Evolutionary conservation across 2,888 invertebrate species (phyloP), one percentile per base, ranked within the genome.

Genomic region (Agrilus cyanescens): DNA sequence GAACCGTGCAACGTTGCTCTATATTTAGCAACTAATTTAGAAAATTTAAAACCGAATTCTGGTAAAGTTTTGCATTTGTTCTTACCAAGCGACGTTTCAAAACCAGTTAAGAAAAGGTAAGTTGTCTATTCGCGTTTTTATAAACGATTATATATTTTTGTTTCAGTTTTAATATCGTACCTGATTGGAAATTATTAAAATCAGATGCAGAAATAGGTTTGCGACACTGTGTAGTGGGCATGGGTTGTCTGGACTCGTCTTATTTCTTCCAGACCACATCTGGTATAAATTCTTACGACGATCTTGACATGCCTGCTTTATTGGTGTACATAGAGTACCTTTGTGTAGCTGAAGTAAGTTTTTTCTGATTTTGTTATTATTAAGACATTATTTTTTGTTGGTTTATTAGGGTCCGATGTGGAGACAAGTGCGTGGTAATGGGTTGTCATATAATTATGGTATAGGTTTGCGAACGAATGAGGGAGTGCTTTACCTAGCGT

Each of bases 351-450:
- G 90, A 91, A 73, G 86, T 82, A 60, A 56, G 55, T 46, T 31
- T 20, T 25, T 25, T 3, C 25, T 25, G 7, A 4, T 20, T 20
- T 5, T 20, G 10, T 25, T 10, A n/a, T 25, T 20, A 20, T 7
- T 20, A 20, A 4, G 20, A 10, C n/a, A n/a, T n/a, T n/a, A n/a
- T n/a, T 25, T 10, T 25, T 25, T 10, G 4, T 25, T 25, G 25
- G 10, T 40, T 38, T 54, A 53, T n/a, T 63, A 84, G 82, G 90
- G 91, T 39, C 89, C 90, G 18, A 79, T 91, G 79, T 91, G 88
- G 87, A 77, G 80, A 40, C 76, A 83, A 62, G 84, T 94, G 50
- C 75, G 94, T 52, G 93, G 93, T 32, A 78, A 81, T 57, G 93
- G 93, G 1, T 74, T 87, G 40, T 79, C 91, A 0, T 94, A 94